Conservation (phyloP, 2,888 invertebrate species). For the Lycaena phlaeas region DNA sequence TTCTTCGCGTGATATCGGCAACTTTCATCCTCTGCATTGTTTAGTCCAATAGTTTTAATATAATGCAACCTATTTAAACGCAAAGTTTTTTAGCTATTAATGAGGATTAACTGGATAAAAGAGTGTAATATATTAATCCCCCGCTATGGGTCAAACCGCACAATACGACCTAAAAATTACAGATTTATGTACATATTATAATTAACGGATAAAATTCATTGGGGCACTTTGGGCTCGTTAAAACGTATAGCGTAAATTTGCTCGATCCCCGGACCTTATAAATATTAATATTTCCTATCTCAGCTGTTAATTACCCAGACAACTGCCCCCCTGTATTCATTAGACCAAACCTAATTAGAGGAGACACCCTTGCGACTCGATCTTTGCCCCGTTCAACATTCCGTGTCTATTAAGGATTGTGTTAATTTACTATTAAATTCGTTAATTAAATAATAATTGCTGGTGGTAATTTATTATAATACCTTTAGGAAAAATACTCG, state of each 20-base stretch:
- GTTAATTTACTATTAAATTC: constrained; percentile 7
- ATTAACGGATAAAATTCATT: constrained; percentile 50
- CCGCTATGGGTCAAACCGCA: no score
- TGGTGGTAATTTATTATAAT: neutral
- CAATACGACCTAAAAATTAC: no score
- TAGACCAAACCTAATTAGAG: constrained; percentile 57
- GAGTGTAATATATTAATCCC: no score
- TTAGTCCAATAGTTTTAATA: no score
- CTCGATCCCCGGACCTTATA: constrained; percentile 42
- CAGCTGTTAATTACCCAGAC: constrained; percentile 60
- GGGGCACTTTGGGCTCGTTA: constrained; percentile 33
- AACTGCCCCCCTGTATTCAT: constrained; percentile 61
- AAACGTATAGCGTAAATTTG: constrained; percentile 45
- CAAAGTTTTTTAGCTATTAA: no score
- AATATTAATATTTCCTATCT: constrained; percentile 67
- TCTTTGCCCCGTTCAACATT: constrained; percentile 35
- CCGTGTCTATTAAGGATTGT: constrained; percentile 6
- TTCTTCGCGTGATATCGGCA: no score
- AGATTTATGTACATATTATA: constrained; percentile 23
- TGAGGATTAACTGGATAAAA: no score
- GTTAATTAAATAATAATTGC: constrained; percentile 6
- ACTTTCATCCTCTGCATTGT: no score
- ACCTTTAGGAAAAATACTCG: neutral
- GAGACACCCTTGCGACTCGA: constrained; percentile 41
- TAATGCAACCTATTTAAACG: no score